A percentile compares a stretch with the other conserved stretches of the same genome.
These are phyloP conservation scores for Hofmannophila pseudospretella DNA, from an alignment of 2,888 invertebrate genomes.

Conservation along the genomic window DNA sequence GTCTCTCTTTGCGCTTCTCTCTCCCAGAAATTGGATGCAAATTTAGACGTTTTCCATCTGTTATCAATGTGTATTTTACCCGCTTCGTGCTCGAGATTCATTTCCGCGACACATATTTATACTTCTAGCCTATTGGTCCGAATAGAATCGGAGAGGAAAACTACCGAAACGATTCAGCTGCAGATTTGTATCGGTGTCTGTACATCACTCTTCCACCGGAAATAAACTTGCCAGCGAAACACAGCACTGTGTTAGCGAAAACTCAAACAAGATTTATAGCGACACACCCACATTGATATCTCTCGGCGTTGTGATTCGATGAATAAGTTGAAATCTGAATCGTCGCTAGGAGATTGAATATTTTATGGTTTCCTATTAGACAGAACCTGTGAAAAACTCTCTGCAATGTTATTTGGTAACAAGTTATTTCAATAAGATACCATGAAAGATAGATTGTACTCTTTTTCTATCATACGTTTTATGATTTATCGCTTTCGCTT, in stretches of 20 bases:
- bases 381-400: constrained; percentile 16
- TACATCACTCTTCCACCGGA: constrained; percentile 32
- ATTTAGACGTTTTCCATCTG: not conserved
- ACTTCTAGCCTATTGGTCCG: constrained; percentile 3
- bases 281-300: constrained; percentile 29
- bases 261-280: constrained; percentile 37
- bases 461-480: constrained; percentile 17
- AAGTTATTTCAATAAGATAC: constrained; percentile 20
- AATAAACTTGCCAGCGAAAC: constrained; percentile 38
- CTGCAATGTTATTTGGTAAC: constrained; percentile 10
- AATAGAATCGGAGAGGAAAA: constrained; percentile 14
- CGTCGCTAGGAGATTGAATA: constrained; percentile 4
- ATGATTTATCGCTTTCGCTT: constrained; percentile 27
- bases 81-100: not conserved
- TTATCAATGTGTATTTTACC: not conserved
- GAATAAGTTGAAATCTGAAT: constrained; percentile 23
- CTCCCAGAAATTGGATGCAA: too few species aligned
- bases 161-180: constrained; percentile 24
- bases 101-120: constrained; percentile 6
- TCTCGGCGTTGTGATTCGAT: constrained; percentile 22
- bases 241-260: constrained; percentile 35
- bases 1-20: too few species aligned
- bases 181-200: constrained; percentile 32
- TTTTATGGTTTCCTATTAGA: constrained; percentile 15
- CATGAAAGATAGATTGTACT: constrained; percentile 12